Percentiles rank a stretch among this genome's conserved stretches.
Conservation (phyloP, 2,113 vertebrate genomes). For the Manacus vitellinus region DNA sequence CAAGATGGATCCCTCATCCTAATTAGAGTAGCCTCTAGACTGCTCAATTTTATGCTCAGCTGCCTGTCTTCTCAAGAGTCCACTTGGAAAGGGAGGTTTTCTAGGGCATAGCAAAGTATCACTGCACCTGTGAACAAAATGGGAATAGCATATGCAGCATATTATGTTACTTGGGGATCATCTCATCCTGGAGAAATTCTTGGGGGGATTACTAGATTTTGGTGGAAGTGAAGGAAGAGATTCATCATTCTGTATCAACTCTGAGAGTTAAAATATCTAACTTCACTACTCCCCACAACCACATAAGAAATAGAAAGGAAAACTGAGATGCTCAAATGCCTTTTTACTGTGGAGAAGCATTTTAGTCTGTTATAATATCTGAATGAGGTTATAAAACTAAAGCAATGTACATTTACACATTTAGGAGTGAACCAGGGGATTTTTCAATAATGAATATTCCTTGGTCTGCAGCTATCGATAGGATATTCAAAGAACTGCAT, state of each 20-base stretch:
- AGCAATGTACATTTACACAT: background rate
- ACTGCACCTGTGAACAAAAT: background rate
- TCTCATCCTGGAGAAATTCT: background rate
- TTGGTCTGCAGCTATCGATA: background rate
- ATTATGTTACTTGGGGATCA: background rate
- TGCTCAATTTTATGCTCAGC: background rate
- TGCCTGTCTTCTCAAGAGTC: background rate
- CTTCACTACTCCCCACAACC: accelerated
- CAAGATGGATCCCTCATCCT: background rate
- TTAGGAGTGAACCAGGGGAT: background rate
- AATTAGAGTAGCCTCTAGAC: background rate
- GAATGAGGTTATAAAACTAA: background rate
- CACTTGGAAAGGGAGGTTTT: background rate
- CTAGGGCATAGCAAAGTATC: background rate
- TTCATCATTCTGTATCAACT: background rate
- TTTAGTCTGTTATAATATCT: background rate
- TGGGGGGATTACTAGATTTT: background rate
- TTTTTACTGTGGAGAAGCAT: background rate
- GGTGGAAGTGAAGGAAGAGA: background rate
- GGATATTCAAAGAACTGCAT: background rate
- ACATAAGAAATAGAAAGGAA: background rate
- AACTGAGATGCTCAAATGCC: background rate
- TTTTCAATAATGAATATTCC: background rate
- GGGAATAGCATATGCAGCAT: background rate
- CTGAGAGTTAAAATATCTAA: background rate